Evolutionary conservation across 2,113 vertebrate genomes (phyloP).

Genomic region (Illadopsis cleaveri): DNA sequence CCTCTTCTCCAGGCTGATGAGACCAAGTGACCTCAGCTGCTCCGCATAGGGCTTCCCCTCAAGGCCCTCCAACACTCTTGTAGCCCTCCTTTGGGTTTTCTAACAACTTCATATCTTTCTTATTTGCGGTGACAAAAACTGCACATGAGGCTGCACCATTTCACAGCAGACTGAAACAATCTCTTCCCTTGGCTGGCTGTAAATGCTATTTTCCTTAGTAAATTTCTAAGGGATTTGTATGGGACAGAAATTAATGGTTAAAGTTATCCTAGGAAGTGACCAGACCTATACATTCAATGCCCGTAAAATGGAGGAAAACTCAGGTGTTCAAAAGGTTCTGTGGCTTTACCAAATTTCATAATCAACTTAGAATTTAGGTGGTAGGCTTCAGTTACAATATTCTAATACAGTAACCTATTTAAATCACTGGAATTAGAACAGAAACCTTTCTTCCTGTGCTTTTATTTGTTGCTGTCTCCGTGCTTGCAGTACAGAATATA

Average conservation of each 20-base stretch:
- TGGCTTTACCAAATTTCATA: not conserved
- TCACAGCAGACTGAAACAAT: not conserved
- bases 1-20: not conserved
- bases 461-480: not conserved
- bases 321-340: not conserved
- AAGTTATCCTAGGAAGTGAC: not conserved
- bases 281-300: not conserved
- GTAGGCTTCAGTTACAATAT: not conserved
- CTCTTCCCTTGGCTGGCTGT: not conserved
- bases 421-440: not conserved
- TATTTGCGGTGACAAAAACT: not conserved
- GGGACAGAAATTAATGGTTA: not conserved
- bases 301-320: not conserved
- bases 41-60: rapidly evolving
- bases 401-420: not conserved
- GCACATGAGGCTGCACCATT: rapidly evolving
- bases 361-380: not conserved
- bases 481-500: not conserved
- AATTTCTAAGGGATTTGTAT: not conserved
- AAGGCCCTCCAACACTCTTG: not conserved
- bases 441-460: rapidly evolving
- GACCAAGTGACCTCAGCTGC: not conserved
- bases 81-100: not conserved
- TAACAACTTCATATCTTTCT: not conserved
- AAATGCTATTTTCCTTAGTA: not conserved